Conservation (phyloP, 1,140 invertebrate genomes). For the Rhyzopertha dominica region DNA sequence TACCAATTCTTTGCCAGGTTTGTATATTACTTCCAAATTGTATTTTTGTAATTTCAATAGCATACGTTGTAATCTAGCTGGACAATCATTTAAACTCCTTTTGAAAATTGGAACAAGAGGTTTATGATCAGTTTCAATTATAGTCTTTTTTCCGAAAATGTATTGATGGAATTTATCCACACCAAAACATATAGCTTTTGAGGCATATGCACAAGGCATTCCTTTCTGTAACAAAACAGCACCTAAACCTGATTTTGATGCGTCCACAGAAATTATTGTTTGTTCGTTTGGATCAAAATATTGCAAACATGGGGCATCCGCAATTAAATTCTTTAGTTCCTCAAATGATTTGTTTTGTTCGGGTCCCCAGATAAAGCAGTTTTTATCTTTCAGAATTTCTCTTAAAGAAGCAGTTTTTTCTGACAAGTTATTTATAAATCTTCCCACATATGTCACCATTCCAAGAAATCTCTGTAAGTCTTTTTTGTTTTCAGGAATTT, state of each 20-base stretch:
- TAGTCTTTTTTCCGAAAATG: slow-evolving; percentile 28
- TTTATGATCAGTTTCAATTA: slow-evolving; percentile 44
- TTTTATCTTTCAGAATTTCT: slow-evolving; percentile 31
- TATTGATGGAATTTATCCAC: slow-evolving; percentile 37
- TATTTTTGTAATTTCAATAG: slow-evolving; percentile 41
- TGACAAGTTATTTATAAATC: slow-evolving; percentile 34
- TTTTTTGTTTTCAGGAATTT: slow-evolving; percentile 25
- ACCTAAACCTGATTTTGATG: neutral
- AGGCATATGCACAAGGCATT: neutral
- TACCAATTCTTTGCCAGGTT: slow-evolving; percentile 40
- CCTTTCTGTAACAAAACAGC: neutral
- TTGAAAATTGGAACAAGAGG: slow-evolving; percentile 38
- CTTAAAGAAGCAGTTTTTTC: slow-evolving; percentile 27
- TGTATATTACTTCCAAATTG: slow-evolving; percentile 44
- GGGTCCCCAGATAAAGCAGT: slow-evolving; percentile 11
- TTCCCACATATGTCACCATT: slow-evolving; percentile 35
- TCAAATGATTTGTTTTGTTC: neutral
- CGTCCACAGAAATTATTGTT: neutral
- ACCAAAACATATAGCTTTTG: slow-evolving; percentile 18
- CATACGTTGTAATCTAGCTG: slow-evolving; percentile 38
- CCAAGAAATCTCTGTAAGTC: slow-evolving; percentile 42
- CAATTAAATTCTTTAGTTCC: neutral
- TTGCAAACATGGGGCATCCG: neutral
- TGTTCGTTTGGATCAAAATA: no score
- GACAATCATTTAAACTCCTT: slow-evolving; percentile 36